Percentiles rank a stretch among this genome's conserved stretches.
These are phyloP conservation scores for Choristoneura rosaceana DNA, from an alignment of 2,888 invertebrate species.

Conservation along the genomic window DNA sequence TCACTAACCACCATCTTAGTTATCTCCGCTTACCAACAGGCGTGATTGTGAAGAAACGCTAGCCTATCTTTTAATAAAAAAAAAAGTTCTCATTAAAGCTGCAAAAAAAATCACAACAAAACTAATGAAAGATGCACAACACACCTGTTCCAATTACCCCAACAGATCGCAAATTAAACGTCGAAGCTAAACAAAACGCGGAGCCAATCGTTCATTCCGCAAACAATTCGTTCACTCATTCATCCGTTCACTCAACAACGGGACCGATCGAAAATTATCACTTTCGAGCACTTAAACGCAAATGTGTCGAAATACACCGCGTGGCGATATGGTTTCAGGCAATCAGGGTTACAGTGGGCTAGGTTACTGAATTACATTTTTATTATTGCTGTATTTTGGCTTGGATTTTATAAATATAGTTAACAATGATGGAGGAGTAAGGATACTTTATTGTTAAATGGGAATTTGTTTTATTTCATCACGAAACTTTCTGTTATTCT, in stretches of 20 bases:
- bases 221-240: constrained; percentile 30
- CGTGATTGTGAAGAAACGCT: no score
- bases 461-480: no score
- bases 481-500: no score
- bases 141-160: constrained; percentile 1
- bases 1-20: no score
- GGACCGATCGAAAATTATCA: constrained; percentile 39
- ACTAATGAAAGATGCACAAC: constrained; percentile 3
- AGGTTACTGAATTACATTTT: neutral
- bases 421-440: no score
- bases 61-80: no score
- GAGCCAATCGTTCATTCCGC: constrained; percentile 16
- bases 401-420: no score
- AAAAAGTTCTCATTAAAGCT: no score
- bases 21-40: no score
- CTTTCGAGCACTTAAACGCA: constrained; percentile 40
- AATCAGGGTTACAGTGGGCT: constrained; percentile 12
- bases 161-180: constrained; percentile 23
- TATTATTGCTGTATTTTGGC: no score
- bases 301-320: constrained; percentile 40
- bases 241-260: constrained; percentile 27
- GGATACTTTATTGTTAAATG: no score
- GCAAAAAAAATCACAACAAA: neutral
- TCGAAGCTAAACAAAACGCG: constrained; percentile 32
- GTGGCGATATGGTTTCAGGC: constrained; percentile 14